Conservation (phyloP, 1,140 invertebrate genomes). For the Amyelois transitella region DNA sequence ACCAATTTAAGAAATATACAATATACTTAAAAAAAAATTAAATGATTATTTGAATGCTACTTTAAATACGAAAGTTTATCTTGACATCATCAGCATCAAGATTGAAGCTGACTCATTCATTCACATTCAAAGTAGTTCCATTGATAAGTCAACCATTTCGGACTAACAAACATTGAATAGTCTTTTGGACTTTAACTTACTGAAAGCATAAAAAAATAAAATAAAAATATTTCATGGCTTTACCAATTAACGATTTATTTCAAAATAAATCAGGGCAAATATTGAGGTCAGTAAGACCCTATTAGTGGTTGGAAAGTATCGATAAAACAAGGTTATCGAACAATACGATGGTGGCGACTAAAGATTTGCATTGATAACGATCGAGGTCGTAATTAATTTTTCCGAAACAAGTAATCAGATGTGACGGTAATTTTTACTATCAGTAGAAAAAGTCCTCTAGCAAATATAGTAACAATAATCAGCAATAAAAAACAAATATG, state of each 20-base stretch:
- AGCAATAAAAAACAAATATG: too few species aligned
- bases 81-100: too few species aligned
- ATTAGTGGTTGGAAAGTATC: conserved; percentile 25
- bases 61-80: too few species aligned
- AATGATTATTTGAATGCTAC: too few species aligned
- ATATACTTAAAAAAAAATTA: too few species aligned
- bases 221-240: background rate
- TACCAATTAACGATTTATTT: conserved; percentile 23
- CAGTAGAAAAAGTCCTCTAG: too few species aligned
- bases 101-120: too few species aligned
- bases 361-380: background rate
- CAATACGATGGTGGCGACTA: conserved; percentile 16
- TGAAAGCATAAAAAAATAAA: background rate
- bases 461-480: too few species aligned
- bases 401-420: too few species aligned
- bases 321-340: conserved; percentile 22
- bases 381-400: background rate
- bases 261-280: conserved; percentile 26
- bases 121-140: background rate
- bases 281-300: conserved; percentile 18
- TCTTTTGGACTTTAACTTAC: background rate
- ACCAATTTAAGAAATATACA: too few species aligned
- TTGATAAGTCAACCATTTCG: background rate
- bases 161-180: background rate
- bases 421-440: too few species aligned